Evolutionary conservation across 2,888 invertebrate genomes (phyloP).

Genomic region (Tiliacea aurago): DNA sequence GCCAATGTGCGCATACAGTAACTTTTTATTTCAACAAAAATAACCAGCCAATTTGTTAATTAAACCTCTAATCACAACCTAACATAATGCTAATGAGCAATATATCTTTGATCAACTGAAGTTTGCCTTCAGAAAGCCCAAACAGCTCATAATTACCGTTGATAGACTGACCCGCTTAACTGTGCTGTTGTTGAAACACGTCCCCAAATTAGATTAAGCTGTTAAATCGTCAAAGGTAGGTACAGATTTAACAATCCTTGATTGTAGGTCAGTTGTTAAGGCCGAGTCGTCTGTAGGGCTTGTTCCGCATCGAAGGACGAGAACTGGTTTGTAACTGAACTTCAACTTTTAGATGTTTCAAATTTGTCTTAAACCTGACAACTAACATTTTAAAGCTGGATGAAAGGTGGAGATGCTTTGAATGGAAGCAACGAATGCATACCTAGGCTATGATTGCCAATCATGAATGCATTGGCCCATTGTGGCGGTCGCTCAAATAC

Average conservation of each 20-base stretch:
- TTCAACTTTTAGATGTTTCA: not conserved
- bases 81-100: not conserved
- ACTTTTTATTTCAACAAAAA: not conserved
- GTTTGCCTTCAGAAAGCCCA: conserved; percentile 23
- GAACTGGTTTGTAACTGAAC: conserved; percentile 8
- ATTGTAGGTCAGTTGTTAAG: conserved; percentile 61
- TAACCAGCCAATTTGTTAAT: not conserved
- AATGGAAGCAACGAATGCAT: not conserved
- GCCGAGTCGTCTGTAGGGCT: conserved; percentile 4
- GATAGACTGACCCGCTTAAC: conserved; percentile 51
- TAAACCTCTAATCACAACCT: not conserved
- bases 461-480: not conserved
- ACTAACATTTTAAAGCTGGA: not conserved
- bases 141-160: conserved; percentile 22
- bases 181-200: conserved; percentile 63
- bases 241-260: conserved; percentile 66
- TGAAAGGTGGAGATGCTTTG: not conserved
- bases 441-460: not conserved
- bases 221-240: conserved; percentile 58
- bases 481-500: not conserved
- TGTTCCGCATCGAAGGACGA: not conserved
- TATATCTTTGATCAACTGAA: conserved; percentile 20
- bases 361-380: not conserved
- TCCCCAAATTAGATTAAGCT: conserved; percentile 72
- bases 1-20: not conserved